Conservation (phyloP, 2,113 vertebrate genomes). For the Colius striatus region DNA sequence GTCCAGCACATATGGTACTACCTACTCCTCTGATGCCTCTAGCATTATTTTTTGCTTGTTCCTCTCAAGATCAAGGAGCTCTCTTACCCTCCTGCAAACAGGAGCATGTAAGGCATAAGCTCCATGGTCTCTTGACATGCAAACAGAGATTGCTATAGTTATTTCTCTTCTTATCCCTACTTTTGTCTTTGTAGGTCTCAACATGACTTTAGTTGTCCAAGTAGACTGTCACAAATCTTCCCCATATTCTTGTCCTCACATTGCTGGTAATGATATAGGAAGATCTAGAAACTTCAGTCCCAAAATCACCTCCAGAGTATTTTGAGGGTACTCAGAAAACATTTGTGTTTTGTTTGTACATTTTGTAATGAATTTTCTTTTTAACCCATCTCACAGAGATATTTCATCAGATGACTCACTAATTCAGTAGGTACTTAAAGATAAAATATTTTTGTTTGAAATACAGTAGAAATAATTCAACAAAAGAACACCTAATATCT, state of each 20-base stretch:
- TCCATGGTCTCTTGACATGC: background rate
- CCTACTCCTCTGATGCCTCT: conserved; percentile 25
- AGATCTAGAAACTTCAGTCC: background rate
- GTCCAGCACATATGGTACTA: conserved; percentile 32
- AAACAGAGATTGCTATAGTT: background rate
- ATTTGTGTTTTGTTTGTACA: background rate
- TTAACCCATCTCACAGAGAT: background rate
- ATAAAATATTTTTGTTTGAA: background rate
- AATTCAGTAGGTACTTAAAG: background rate
- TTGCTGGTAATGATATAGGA: background rate
- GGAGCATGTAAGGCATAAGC: background rate
- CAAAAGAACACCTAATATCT: background rate
- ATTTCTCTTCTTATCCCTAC: background rate
- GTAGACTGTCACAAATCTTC: background rate
- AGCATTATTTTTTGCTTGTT: conserved; percentile 44
- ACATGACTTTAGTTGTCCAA: background rate
- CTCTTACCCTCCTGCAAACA: conserved; percentile 22
- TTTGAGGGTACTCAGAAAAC: background rate
- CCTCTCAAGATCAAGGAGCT: background rate
- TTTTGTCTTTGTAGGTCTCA: conserved; percentile 4
- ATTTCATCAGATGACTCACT: background rate
- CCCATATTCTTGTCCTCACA: background rate
- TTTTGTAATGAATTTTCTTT: background rate
- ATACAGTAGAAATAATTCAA: background rate
- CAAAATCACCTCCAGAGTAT: background rate